Base-by-base conservation (phyloP, 2,113 vertebrate species). In the Sminthopsis crassicaudata region DNA sequence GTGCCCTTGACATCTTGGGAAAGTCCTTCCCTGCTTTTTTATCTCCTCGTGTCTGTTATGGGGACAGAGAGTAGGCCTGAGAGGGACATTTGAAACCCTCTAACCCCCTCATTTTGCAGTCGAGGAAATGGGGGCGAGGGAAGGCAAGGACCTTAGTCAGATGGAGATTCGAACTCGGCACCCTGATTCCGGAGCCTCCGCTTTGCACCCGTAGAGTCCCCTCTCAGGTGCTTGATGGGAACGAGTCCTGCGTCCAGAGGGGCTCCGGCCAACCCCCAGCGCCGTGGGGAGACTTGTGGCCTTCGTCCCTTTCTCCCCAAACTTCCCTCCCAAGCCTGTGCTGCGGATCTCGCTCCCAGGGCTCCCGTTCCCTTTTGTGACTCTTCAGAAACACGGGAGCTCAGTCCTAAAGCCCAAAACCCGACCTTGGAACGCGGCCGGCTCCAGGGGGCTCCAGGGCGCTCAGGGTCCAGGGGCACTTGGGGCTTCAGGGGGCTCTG, bases 371-470 rank as follows among this genome's bases (percentile, higher is more conserved):
- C 91, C 30, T 42, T 42, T 95, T 94, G 94, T 91, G 96, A 97
- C 95, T 95, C 94, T 91, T 19, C 26, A 90, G 89, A 90, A 97
- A 96, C 95, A 1, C 55, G 90, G 46, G 60, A 93, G 95, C 51
- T 55, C 53, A 50, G 30, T 89, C 22, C 89, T 89, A 88, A 91
- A 46, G 55, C 91, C 42, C 93, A 96, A 96, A 95, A 53, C 57
- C 8, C 90, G 60, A 84, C 76, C 46, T 96, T 94, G 92, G 53
- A 95, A 92, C 96, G 95, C 92, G 50, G 50, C 50, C 50, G 46
- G 46, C 46, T 48, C 46, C 46, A 48, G 46, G 46, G 46, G 2
- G 46, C 46, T 48, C 46, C 2, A 4, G 46, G 46, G 46, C 46
- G 4, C 46, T 48, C 46, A 4, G 46, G 46, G 46, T 4, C 4